Conservation (phyloP, 2,888 invertebrate genomes). For the Thereva unica region DNA sequence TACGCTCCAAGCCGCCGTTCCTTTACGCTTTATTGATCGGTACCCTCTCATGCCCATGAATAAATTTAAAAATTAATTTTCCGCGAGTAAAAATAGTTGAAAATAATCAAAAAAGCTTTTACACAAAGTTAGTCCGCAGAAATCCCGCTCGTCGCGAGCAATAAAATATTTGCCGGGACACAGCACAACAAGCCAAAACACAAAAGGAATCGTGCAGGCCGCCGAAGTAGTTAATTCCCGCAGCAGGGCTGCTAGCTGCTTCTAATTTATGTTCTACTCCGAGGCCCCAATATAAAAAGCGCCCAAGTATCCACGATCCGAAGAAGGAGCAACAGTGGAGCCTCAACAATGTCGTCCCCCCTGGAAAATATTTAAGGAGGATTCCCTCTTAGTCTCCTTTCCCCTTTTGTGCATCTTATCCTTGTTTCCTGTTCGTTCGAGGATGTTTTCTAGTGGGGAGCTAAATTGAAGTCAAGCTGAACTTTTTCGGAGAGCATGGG, state of each 20-base stretch:
- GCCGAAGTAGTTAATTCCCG: conserved; percentile 32
- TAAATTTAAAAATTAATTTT: too few species aligned
- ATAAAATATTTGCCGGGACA: conserved; percentile 28
- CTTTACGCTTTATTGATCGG: too few species aligned
- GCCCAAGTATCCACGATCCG: not conserved
- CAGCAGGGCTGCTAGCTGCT: conserved; percentile 10
- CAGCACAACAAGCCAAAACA: conserved; percentile 27
- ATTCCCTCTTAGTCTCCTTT: conserved; percentile 15
- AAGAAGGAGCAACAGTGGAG: conserved; percentile 27
- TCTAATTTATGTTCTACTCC: conserved; percentile 24
- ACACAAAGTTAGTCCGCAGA: conserved; percentile 8
- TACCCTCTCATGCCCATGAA: too few species aligned
- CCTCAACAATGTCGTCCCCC: conserved; percentile 12
- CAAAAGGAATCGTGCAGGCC: conserved; percentile 30
- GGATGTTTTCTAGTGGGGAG: too few species aligned
- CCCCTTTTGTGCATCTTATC: conserved; percentile 18
- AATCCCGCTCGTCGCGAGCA: conserved; percentile 6
- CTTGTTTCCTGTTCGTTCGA: not conserved
- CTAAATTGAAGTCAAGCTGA: conserved; percentile 22
- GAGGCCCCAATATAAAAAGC: conserved; percentile 14
- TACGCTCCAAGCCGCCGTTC: too few species aligned
- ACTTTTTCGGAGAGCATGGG: conserved; percentile 6
- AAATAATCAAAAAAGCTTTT: not conserved
- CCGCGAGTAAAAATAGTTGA: too few species aligned
- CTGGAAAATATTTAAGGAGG: conserved; percentile 23